Evolutionary conservation across 1,140 invertebrate genomes (phyloP).

Genomic region (Portunus trituberculatus): DNA sequence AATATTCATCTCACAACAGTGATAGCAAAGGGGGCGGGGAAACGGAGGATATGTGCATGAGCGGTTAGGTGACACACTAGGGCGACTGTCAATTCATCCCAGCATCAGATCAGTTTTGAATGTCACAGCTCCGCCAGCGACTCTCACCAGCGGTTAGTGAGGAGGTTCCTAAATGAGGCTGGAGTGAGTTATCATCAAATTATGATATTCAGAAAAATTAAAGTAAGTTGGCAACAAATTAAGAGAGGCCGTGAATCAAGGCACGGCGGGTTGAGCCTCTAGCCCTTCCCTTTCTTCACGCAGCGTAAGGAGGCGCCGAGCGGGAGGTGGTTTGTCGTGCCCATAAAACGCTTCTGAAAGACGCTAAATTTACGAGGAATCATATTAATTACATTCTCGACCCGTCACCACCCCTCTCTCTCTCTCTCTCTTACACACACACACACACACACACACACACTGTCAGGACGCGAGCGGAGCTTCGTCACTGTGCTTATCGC

Average conservation of each 20-base stretch:
- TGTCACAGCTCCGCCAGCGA: neutral
- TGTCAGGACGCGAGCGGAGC: neutral
- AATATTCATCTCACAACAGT: too few species aligned
- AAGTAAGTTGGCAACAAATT: neutral
- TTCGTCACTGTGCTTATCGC: slow-evolving; percentile 21
- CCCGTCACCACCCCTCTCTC: slow-evolving; percentile 7
- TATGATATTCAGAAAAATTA: neutral
- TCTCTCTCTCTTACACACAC: neutral
- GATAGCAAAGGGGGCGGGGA: neutral
- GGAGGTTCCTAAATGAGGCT: neutral
- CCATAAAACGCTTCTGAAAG: slow-evolving; percentile 62
- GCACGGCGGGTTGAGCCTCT: neutral
- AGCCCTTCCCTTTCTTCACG: neutral
- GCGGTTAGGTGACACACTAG: neutral
- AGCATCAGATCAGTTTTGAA: neutral
- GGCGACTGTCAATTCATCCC: neutral
- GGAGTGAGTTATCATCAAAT: neutral
- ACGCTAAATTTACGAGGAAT: slow-evolving; percentile 61
- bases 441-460: neutral
- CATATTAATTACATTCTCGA: slow-evolving; percentile 69
- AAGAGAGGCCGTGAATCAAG: neutral
- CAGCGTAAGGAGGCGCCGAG: neutral
- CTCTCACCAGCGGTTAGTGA: neutral
- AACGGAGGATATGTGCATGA: neutral
- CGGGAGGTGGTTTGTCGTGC: slow-evolving; percentile 44